Base-by-base conservation (phyloP, 1,140 invertebrate genomes). In the Magallana angulata region DNA sequence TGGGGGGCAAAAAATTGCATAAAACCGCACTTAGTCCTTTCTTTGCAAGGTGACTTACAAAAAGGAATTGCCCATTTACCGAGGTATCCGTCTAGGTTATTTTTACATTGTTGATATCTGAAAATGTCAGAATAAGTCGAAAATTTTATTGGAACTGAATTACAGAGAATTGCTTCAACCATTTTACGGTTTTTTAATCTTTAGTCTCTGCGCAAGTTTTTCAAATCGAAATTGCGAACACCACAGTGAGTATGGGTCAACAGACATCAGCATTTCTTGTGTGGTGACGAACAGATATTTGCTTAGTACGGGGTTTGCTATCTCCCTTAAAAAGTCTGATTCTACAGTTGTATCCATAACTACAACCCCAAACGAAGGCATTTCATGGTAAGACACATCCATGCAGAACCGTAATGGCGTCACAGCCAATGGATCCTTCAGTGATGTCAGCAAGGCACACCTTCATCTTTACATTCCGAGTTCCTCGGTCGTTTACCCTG, bases 401-500 rank as follows among this genome's bases (percentile, higher is more conserved):
- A 18, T 71, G 30, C 24, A 71, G 24, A 71, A 71, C 24, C 24
- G 68, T 18, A 30, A 71, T 71, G 7, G 18, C 12, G 68, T 71
- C 8, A 71, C 24, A 30, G 68, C 68, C 68, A 71, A 71, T 71
- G 68, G 68, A 7, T 36, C 68, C 7, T 18, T 71, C 9, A 71
- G 8, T 71, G 68, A 71, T 7, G 68, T 71, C 7, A 71, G 24
- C 24, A 36, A 8, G 8, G 68, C 68, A 1, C 68, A 24, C 12
- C 68, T 71, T 71, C 68, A 71, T 36, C 24, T 71, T 18, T 30
- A 48, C 68, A 71, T 71, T 71, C 68, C 68, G 68, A 30, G 11
- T 12, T 71, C 68, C 68, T 71, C 68, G 68, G 68, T 71, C 3
- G 68, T 71, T 71, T 71, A 71, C 24, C 68, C 68, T 71, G 68